Conservation (phyloP, 1,140 invertebrate species). For the Caenorhabditis remanei region DNA sequence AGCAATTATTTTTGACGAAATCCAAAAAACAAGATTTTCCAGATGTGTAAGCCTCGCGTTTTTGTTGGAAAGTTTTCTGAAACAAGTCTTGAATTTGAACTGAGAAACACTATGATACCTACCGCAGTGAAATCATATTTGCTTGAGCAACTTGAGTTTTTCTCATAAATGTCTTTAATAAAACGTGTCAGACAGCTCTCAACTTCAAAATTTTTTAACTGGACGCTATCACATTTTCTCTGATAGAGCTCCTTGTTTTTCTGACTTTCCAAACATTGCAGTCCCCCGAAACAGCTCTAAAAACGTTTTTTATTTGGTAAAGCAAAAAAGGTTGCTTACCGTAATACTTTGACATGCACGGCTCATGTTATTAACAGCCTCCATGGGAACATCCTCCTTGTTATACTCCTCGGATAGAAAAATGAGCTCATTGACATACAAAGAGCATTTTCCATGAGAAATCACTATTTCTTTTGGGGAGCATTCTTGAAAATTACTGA, state of each 20-base stretch:
- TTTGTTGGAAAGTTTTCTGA: not conserved
- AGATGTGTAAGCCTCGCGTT: not conserved
- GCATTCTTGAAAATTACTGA: not conserved
- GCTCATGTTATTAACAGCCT: not conserved
- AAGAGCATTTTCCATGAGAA: not conserved
- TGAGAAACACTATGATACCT: not conserved
- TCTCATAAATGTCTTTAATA: not conserved
- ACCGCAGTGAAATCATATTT: not conserved
- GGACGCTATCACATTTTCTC: not conserved
- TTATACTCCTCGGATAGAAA: not conserved
- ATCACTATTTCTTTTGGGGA: not conserved
- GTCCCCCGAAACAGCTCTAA: not conserved
- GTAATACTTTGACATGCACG: not conserved
- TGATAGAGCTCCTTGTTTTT: not conserved
- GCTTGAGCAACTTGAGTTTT: not conserved
- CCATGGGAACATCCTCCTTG: not conserved
- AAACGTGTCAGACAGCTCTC: not conserved
- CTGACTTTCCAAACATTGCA: not conserved
- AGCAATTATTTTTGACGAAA: not conserved
- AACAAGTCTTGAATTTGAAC: not conserved
- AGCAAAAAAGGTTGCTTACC: not conserved
- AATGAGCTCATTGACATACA: not conserved
- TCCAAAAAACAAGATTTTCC: slow-evolving; percentile 1
- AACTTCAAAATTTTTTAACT: not conserved
- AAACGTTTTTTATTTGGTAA: not conserved